A percentile compares a stretch with the other conserved stretches of the same genome.
Evolutionary conservation across 2,113 vertebrate genomes (phyloP).

Genomic region (Loxodonta africana): DNA sequence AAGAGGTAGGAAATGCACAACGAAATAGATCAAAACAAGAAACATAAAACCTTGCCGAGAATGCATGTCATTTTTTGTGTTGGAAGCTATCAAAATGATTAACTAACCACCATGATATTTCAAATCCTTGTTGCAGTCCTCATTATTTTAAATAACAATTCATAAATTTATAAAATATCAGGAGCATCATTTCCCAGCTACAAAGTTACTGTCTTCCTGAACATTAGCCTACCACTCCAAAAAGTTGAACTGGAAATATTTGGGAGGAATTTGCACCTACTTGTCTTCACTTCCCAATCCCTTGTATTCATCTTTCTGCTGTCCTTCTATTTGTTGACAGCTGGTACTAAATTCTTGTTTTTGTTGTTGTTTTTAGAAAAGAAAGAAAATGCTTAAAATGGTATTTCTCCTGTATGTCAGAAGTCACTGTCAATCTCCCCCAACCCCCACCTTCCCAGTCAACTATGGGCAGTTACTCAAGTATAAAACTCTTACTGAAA

Average conservation of each 20-base stretch:
- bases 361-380: constrained; percentile 1
- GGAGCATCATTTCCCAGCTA: neutral
- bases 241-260: constrained; percentile 40
- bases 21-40: constrained; percentile 53
- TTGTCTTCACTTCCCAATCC: constrained; percentile 44
- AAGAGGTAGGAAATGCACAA: neutral
- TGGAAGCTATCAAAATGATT: neutral
- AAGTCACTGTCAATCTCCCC: neutral
- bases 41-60: neutral
- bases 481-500: neutral
- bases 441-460: neutral
- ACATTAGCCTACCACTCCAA: constrained; percentile 15
- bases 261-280: neutral
- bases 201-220: constrained; percentile 15
- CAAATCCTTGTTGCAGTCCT: neutral
- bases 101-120: neutral
- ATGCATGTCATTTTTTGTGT: neutral
- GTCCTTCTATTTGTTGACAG: constrained; percentile 61
- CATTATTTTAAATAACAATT: constrained; percentile 50
- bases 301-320: neutral
- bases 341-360: constrained; percentile 43
- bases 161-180: neutral
- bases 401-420: neutral
- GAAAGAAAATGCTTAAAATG: constrained; percentile 18
- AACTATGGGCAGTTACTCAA: neutral